Percentiles rank a stretch among this genome's conserved stretches.
phyloP scores from a whole-genome alignment of 2,113 vertebrate species.

The Argyrosomus japonicus region DNA sequence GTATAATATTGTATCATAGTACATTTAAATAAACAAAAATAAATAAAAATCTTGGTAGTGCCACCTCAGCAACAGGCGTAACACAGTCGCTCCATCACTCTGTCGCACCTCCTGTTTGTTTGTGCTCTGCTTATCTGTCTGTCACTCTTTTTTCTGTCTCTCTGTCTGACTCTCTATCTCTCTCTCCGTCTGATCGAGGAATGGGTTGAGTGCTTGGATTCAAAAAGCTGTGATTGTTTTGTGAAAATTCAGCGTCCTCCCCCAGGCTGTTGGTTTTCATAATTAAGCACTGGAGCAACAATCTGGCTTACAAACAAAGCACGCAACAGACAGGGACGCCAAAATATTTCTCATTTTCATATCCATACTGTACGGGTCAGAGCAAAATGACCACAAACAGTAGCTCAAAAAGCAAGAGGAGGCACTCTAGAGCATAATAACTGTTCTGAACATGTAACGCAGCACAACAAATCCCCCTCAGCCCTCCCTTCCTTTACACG shows the following conservation, averaged over 20 bases:
- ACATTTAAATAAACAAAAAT: slow-evolving; percentile 11
- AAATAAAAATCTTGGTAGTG: slow-evolving; percentile 33
- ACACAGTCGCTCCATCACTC: slow-evolving; percentile 36
- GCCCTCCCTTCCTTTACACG: slow-evolving; percentile 29
- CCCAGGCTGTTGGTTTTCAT: slow-evolving; percentile 73
- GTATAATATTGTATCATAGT: background rate
- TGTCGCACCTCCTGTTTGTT: slow-evolving; percentile 63
- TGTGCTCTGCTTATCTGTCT: slow-evolving; percentile 44
- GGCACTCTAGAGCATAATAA: slow-evolving; percentile 14
- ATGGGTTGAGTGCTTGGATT: slow-evolving; percentile 29
- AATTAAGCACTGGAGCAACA: slow-evolving; percentile 68
- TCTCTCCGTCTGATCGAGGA: slow-evolving; percentile 37
- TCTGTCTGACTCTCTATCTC: slow-evolving; percentile 32
- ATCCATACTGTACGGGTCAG: slow-evolving; percentile 23
- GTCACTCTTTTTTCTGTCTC: slow-evolving; percentile 11
- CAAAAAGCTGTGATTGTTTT: slow-evolving; percentile 56
- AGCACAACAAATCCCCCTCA: slow-evolving; percentile 5
- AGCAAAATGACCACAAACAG: slow-evolving; percentile 30
- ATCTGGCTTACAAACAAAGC: slow-evolving; percentile 51
- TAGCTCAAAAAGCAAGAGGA: slow-evolving; percentile 4
- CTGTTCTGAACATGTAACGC: slow-evolving; percentile 20
- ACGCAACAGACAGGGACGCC: slow-evolving; percentile 4
- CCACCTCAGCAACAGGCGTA: slow-evolving; percentile 40
- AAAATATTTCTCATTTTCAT: slow-evolving; percentile 38
- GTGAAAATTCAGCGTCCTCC: slow-evolving; percentile 59